phyloP scores from a whole-genome alignment of 2,888 invertebrate genomes.

The Deilephila porcellus region DNA sequence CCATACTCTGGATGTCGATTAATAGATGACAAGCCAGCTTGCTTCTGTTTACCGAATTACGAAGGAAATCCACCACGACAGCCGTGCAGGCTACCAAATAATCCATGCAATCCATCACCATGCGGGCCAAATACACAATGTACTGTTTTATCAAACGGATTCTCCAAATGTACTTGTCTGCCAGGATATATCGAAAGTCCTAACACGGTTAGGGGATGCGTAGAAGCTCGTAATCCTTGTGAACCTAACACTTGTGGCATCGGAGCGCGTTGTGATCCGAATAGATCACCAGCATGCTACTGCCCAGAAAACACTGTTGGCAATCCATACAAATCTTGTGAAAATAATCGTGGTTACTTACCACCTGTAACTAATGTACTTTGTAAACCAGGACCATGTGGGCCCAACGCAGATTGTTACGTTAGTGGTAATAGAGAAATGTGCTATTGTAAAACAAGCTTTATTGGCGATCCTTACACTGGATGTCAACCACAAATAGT shows the following conservation, averaged over 20 bases:
- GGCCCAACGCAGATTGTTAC: constrained; percentile 92
- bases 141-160: constrained; percentile 89
- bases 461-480: constrained; percentile 91
- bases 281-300: constrained; percentile 91
- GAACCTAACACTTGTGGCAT: constrained; percentile 92
- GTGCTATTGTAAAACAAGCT: constrained; percentile 92
- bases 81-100: constrained; percentile 88
- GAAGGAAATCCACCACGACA: constrained; percentile 92
- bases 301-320: constrained; percentile 93
- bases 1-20: constrained; percentile 92
- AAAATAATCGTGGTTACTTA: constrained; percentile 77
- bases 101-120: constrained; percentile 93
- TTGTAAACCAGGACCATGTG: constrained; percentile 93
- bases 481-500: constrained; percentile 89
- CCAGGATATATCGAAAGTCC: constrained; percentile 93
- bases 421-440: constrained; percentile 92
- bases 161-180: constrained; percentile 94
- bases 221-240: constrained; percentile 91
- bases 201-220: constrained; percentile 93
- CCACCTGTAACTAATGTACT: constrained; percentile 82
- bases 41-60: constrained; percentile 94
- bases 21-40: constrained; percentile 89
- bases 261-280: constrained; percentile 92
- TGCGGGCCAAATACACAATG: constrained; percentile 96
- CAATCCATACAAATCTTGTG: constrained; percentile 92